Base-by-base conservation (phyloP, 2,113 vertebrate genomes). In the Sebastes fasciatus region DNA sequence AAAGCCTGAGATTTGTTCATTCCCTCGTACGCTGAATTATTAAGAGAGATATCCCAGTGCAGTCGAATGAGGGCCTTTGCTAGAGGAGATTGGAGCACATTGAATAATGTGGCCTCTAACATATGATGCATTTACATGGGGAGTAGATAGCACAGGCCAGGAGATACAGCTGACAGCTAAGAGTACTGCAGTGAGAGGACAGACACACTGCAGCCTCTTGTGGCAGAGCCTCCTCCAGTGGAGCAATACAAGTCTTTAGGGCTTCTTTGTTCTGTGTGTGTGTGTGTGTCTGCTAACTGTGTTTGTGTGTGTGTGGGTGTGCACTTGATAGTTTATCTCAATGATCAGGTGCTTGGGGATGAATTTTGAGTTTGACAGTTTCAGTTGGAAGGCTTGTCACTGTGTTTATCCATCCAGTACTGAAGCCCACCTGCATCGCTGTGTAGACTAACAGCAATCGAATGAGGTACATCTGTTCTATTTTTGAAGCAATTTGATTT, bases 361-460 rank as follows among this genome's bases (percentile, higher is more conserved):
- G 40, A 58, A 71, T 69, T 54, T 57, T 46, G 60, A 68, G 63
- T 80, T 74, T 80, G 78, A 74, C 64, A 79, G 58, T 79, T 91
- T n/a, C 43, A 60, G 49, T 55, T 78, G 21, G n/a, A 69, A 17
- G 13, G 65, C 19, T 76, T 71, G 77, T 86, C 75, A 55, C 4
- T 64, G 67, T 76, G 79, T 83, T 89, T 83, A 79, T 83, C 78
- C 85, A 79, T 83, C 61, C 62, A 49, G n/a, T 34, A 64, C 68
- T 42, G 58, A 76, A 60, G 5, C 61, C 51, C 83, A 86, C 77
- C 72, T 88, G 88, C 57, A 70, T 82, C 85, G 7, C 21, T 19
- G 69, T 84, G 21, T 43, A n/a, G 26, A 48, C 48, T 21, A 57
- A 60, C 70, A 85, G 58, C 70, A 79, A 11, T 45, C 45, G 68